Evolutionary conservation across 2,113 vertebrate genomes (phyloP).

Genomic region (Gymnogyps californianus): DNA sequence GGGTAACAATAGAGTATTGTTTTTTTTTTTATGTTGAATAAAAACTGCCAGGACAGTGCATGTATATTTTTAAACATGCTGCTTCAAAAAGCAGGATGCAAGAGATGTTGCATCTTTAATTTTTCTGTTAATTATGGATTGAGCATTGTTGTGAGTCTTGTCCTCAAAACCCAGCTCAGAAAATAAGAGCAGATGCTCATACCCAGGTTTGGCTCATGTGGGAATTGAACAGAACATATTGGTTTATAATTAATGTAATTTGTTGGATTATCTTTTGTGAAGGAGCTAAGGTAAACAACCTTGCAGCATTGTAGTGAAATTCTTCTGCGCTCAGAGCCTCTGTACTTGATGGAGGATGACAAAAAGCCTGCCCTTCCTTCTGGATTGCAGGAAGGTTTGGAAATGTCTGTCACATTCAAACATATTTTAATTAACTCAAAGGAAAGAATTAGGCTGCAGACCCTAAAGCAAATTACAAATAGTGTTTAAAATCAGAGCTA

Average conservation of each 20-base stretch:
- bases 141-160: constrained; percentile 85
- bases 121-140: constrained; percentile 87
- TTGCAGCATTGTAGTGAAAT: constrained; percentile 75
- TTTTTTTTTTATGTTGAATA: constrained; percentile 58
- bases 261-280: constrained; percentile 94
- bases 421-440: constrained; percentile 75
- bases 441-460: constrained; percentile 71
- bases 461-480: constrained; percentile 72
- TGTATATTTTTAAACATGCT: constrained; percentile 75
- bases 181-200: constrained; percentile 94
- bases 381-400: constrained; percentile 51
- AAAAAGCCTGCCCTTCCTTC: constrained; percentile 47
- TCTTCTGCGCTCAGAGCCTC: constrained; percentile 58
- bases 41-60: constrained; percentile 66
- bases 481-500: constrained; percentile 60
- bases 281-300: constrained; percentile 87
- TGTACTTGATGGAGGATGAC: constrained; percentile 40
- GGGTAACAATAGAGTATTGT: constrained; percentile 74
- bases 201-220: constrained; percentile 86
- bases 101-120: constrained; percentile 83
- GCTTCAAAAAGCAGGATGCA: constrained; percentile 77
- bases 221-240: constrained; percentile 93
- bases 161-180: constrained; percentile 84
- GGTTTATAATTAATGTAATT: constrained; percentile 99
- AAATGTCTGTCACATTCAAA: constrained; percentile 73